A percentile compares a stretch with the other conserved stretches of the same genome.
Conservation (phyloP, 2,113 vertebrate genomes). For the Seriola dumerili region DNA sequence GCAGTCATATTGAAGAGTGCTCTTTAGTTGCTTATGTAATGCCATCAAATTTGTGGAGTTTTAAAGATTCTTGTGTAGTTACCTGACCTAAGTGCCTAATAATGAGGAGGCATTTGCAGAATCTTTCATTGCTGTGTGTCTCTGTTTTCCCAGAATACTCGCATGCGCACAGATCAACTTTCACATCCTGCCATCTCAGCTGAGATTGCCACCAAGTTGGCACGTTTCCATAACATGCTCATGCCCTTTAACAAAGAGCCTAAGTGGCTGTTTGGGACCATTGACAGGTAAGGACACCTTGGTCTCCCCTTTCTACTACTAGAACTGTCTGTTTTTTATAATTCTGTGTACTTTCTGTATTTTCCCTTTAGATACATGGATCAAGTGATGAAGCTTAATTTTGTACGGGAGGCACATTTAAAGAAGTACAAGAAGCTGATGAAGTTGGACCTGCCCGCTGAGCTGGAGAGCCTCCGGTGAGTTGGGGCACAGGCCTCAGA, state of each 20-base stretch:
- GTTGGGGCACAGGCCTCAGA: conserved; percentile 1
- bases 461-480: conserved; percentile 90
- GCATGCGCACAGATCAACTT: conserved; percentile 89
- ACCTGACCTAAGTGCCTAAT: background rate
- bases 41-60: background rate
- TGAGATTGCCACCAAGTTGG: conserved; percentile 91
- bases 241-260: conserved; percentile 99
- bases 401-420: conserved; percentile 82
- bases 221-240: conserved; percentile 92
- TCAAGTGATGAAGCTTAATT: conserved; percentile 89
- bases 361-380: conserved; percentile 88
- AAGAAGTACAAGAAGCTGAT: conserved; percentile 89
- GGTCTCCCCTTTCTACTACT: background rate
- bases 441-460: conserved; percentile 86
- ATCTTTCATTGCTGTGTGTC: background rate
- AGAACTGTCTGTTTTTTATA: background rate
- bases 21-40: too few species aligned
- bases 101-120: background rate
- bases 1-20: too few species aligned
- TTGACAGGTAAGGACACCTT: conserved; percentile 84
- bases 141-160: conserved; percentile 83
- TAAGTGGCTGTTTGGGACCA: conserved; percentile 93
- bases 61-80: background rate
- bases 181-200: conserved; percentile 84
- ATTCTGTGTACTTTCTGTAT: background rate